A percentile compares a stretch with the other conserved stretches of the same genome.
phyloP scores from a whole-genome alignment of 2,113 vertebrate genomes.

The Diglossa brunneiventris region DNA sequence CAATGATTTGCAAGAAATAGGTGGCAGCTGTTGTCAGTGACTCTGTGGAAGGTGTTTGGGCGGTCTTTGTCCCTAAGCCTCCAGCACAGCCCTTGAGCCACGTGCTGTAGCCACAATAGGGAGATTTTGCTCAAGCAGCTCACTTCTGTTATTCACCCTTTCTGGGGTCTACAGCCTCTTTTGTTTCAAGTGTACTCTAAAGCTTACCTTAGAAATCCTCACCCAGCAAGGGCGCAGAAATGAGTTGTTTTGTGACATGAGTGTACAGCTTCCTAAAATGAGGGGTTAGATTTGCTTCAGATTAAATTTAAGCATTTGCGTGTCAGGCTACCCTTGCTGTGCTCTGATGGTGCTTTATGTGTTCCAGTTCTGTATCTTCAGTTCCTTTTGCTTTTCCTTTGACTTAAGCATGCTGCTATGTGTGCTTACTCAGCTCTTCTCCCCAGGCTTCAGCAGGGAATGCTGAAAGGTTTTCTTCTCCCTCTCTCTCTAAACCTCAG shows the following conservation, averaged over 20 bases:
- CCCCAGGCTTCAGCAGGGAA: neutral
- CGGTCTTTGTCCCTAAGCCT: neutral
- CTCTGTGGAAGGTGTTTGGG: neutral
- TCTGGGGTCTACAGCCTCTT: neutral
- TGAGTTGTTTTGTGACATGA: neutral
- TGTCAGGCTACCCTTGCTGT: neutral
- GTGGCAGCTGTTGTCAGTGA: neutral
- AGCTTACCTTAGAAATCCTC: neutral
- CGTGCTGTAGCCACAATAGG: neutral
- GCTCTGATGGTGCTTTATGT: neutral
- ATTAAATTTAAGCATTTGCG: neutral
- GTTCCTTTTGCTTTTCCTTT: neutral
- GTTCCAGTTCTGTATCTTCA: neutral
- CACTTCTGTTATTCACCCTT: neutral
- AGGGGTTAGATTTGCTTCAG: neutral
- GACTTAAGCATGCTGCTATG: neutral
- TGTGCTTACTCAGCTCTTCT: neutral
- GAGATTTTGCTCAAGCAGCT: neutral
- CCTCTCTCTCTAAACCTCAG: neutral
- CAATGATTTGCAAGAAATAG: neutral
- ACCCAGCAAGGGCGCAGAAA: neutral
- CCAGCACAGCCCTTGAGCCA: neutral
- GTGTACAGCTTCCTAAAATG: neutral
- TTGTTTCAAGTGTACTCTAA: neutral
- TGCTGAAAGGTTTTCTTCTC: neutral